phyloP scores from a whole-genome alignment of 2,113 vertebrate species.

The Erpornis zantholeuca region DNA sequence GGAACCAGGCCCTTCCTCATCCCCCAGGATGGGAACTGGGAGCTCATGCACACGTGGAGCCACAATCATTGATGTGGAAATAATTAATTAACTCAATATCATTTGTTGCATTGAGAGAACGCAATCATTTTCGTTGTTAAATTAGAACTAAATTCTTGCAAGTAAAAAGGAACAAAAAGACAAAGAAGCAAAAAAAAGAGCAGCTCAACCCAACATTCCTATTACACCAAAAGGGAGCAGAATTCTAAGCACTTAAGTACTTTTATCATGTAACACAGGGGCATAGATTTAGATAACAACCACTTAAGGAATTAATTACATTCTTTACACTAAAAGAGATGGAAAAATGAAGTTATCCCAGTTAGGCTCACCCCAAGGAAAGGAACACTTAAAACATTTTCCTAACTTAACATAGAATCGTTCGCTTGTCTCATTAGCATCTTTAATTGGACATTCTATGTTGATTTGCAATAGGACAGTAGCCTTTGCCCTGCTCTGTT shows the following conservation, averaged over 20 bases:
- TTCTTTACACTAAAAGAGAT: not conserved
- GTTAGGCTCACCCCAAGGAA: not conserved
- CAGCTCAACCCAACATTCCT: not conserved
- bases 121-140: not conserved
- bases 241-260: not conserved
- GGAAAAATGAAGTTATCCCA: not conserved
- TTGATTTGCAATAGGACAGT: not conserved
- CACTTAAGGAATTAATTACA: not conserved
- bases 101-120: not conserved
- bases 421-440: not conserved
- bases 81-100: not conserved
- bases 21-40: rapidly evolving
- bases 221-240: not conserved
- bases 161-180: not conserved
- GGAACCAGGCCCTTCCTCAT: not conserved
- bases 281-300: not conserved
- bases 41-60: not conserved
- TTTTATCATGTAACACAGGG: not conserved
- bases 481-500: not conserved
- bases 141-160: not conserved
- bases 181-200: not conserved
- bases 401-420: not conserved
- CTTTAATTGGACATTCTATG: not conserved
- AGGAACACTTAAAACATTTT: not conserved
- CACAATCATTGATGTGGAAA: not conserved